phyloP scores from a whole-genome alignment of 30 jellyfish, hydroid and myxozoan species.

The Turritopsis dohrnii region DNA sequence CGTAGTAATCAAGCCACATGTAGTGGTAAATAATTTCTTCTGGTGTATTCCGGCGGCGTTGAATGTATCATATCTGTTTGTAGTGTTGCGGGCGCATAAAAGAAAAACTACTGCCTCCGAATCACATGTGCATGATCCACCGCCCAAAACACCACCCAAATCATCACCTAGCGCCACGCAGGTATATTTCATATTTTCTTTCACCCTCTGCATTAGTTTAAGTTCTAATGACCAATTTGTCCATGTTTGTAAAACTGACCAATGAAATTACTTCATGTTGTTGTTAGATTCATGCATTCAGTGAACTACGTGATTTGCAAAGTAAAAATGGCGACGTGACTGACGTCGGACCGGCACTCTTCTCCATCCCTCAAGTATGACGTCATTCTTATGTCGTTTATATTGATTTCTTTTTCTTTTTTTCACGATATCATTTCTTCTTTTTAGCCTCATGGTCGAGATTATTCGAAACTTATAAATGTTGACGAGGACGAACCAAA shows the following conservation, averaged over 20 bases:
- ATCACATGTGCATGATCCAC: conserved; percentile 58
- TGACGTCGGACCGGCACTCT: conserved; percentile 99
- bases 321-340: conserved; percentile 57
- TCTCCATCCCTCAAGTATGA: conserved; percentile 89
- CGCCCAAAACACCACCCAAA: conserved; percentile 54
- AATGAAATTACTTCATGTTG: background rate
- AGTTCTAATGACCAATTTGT: background rate
- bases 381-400: background rate
- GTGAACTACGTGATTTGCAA: conserved; percentile 60
- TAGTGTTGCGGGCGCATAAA: conserved; percentile 38
- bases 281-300: conserved; percentile 33
- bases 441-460: conserved; percentile 90
- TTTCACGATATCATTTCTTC: background rate
- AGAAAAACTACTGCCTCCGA: conserved; percentile 49
- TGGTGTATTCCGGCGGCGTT: too few species aligned
- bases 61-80: too few species aligned
- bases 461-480: conserved; percentile 67
- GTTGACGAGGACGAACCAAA: conserved; percentile 48
- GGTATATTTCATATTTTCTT: too few species aligned
- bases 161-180: conserved; percentile 54
- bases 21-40: too few species aligned
- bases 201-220: too few species aligned
- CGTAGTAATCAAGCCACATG: too few species aligned
- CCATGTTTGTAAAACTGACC: background rate
- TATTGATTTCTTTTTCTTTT: background rate